phyloP scores from a whole-genome alignment of 1,140 invertebrate species.

The Colletes gigas region DNA sequence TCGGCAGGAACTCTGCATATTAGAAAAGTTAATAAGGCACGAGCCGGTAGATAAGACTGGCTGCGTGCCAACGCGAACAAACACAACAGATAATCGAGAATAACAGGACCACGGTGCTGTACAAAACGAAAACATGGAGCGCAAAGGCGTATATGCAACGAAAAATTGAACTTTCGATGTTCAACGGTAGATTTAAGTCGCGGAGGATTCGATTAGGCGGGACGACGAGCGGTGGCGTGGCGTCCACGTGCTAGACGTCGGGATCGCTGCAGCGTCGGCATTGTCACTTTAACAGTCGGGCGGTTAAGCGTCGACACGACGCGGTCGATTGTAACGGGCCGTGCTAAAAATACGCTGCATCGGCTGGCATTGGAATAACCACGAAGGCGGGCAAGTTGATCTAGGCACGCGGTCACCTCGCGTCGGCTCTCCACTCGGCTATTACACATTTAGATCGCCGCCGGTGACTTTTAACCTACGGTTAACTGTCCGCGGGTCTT shows the following conservation, averaged over 20 bases:
- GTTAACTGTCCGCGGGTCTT: background rate
- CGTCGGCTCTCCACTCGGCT: background rate
- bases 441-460: background rate
- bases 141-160: too few relatives aligned
- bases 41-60: too few relatives aligned
- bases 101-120: too few relatives aligned
- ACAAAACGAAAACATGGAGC: too few relatives aligned
- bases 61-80: too few relatives aligned
- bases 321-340: conserved; percentile 37
- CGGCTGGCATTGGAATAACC: conserved; percentile 50
- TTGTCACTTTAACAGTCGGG: conserved; percentile 4
- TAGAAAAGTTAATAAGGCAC: too few relatives aligned
- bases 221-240: too few relatives aligned
- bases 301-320: conserved; percentile 21
- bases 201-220: too few relatives aligned
- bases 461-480: background rate
- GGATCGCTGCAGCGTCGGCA: background rate
- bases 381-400: conserved; percentile 25
- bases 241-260: conserved; percentile 1
- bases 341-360: conserved; percentile 52
- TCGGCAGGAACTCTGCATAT: too few relatives aligned
- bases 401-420: conserved; percentile 1
- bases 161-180: too few relatives aligned
- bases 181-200: too few relatives aligned
- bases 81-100: too few relatives aligned